Base-by-base conservation (phyloP, 2,888 invertebrate genomes). In the Hesperia comma region DNA sequence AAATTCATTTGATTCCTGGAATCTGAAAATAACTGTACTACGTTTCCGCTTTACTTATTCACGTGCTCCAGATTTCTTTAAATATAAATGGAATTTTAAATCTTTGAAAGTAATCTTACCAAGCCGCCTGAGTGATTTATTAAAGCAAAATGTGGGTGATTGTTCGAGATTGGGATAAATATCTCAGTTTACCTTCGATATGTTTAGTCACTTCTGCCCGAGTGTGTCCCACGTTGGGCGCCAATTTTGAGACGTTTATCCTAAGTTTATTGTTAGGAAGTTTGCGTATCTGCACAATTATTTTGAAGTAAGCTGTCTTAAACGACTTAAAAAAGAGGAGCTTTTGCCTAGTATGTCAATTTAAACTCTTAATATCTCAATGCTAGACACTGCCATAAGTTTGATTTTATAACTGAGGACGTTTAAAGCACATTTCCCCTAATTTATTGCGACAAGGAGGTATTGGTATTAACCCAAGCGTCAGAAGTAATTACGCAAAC, bases 111-210 rank as follows among this genome's bases (percentile, higher is more conserved):
- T 57, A 51, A 56, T 57, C 63, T 51, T 57, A 21, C 63, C 51
- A 57, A 63, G 57, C 21, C 68, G 64, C 70, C 55, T 61, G 67
- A 70, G 64, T 67, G 70, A 68, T 68, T 72, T 66, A 69, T 67
- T 68, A 62, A 68, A 70, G 64, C 66, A 69, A 32, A 54, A 41
- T 19, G 41, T 32, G 3, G 19, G 53, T 67, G 67, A 68, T 69
- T 46, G 53, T 55, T 37, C 58, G 61, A 60, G 68, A 66, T 61
- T 68, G 51, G 55, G 54, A 43, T 49, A 67, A 67, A 63, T 60
- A 33, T 32, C 43, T 53, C 64, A 64, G 41, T 41, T 58, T 12
- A 46, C 43, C 19, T 54, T 15, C 32, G 43, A n/a, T 53, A 60
- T 54, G 43, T 66, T 66, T 43, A 64, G 58, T 43, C 46, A 60